Evolutionary conservation across 2,113 vertebrate genomes (phyloP).

Genomic region (Spilogale gracilis): DNA sequence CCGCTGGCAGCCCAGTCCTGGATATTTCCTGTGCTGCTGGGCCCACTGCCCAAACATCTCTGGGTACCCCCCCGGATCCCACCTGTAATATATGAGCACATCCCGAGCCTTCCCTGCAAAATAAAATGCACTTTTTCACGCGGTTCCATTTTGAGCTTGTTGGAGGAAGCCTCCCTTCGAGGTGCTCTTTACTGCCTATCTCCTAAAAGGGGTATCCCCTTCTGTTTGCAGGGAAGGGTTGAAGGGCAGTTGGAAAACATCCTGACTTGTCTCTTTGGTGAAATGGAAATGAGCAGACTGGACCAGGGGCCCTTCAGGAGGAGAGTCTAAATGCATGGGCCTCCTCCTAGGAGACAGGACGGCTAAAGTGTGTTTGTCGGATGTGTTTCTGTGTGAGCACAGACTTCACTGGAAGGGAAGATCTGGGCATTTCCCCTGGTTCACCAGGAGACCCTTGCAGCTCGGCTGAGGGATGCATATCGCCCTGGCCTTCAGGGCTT

Average conservation of each 20-base stretch:
- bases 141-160: background rate
- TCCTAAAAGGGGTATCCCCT: background rate
- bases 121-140: background rate
- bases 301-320: background rate
- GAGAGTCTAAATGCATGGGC: background rate
- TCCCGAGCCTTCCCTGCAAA: background rate
- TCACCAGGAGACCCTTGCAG: background rate
- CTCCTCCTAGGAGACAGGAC: background rate
- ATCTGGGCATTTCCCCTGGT: background rate
- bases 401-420: background rate
- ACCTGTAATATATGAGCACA: background rate
- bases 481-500: background rate
- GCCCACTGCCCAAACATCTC: background rate
- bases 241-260: background rate
- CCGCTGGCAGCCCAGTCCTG: background rate
- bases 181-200: background rate
- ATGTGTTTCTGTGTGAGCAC: background rate
- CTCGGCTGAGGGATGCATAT: background rate
- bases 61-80: accelerated
- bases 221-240: background rate
- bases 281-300: background rate
- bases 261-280: background rate
- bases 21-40: background rate
- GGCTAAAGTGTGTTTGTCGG: accelerated
- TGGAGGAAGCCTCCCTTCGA: background rate